phyloP scores from a whole-genome alignment of 92 coral and sea anemone species.

The Phymanthus crucifer region DNA sequence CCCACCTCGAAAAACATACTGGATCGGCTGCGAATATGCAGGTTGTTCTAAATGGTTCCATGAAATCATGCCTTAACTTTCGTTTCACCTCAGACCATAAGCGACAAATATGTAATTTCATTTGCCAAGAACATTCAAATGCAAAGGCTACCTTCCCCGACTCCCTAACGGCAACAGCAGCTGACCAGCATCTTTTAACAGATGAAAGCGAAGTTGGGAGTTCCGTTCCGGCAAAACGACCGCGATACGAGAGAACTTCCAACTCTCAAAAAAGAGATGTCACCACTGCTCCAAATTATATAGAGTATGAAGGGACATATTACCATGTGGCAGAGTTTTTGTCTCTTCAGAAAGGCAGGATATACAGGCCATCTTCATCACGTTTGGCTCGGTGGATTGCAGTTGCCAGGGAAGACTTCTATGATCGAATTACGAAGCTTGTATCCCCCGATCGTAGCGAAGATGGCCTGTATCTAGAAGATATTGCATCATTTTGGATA shows the following conservation, averaged over 20 bases:
- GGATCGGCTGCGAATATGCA: conserved; percentile 52
- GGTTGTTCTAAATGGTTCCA: conserved; percentile 42
- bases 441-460: neutral
- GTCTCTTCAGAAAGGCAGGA: conserved; percentile 30
- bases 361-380: conserved; percentile 22
- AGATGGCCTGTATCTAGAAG: conserved; percentile 22
- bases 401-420: conserved; percentile 29
- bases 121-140: conserved; percentile 31
- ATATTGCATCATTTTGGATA: no score
- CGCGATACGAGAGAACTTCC: neutral
- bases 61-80: conserved; percentile 31
- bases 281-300: conserved; percentile 9
- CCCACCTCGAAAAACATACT: conserved; percentile 38
- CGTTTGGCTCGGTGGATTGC: conserved; percentile 41
- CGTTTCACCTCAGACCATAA: conserved; percentile 21
- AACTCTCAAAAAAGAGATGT: neutral
- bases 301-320: conserved; percentile 24
- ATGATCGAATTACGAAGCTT: conserved; percentile 17
- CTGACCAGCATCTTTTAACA: conserved; percentile 4
- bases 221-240: neutral
- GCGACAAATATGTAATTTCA: conserved; percentile 20
- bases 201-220: neutral
- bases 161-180: conserved; percentile 3
- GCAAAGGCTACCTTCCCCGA: conserved; percentile 7
- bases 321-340: conserved; percentile 36